These are phyloP conservation scores for Philaenus spumarius DNA, from an alignment of 1,140 invertebrate genomes.

Conservation along the genomic window DNA sequence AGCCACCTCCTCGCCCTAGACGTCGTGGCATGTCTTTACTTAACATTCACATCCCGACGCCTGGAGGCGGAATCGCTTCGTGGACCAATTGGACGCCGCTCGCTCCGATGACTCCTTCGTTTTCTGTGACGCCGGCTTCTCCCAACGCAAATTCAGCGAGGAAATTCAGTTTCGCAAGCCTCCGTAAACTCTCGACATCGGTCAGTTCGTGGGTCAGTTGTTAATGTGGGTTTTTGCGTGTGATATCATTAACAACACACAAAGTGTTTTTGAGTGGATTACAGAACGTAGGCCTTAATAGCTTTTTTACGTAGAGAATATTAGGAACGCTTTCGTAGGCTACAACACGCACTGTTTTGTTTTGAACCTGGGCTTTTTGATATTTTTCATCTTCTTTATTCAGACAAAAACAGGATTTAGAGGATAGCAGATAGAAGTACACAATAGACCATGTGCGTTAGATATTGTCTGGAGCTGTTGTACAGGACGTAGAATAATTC, in stretches of 20 bases:
- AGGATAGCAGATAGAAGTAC: too few species aligned
- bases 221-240: neutral
- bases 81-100: neutral
- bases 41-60: slow-evolving; percentile 15
- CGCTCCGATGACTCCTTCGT: neutral
- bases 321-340: too few species aligned
- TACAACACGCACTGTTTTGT: too few species aligned
- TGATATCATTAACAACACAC: neutral
- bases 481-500: too few species aligned
- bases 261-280: too few species aligned
- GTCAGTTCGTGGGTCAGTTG: slow-evolving; percentile 14
- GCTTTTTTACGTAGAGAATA: too few species aligned
- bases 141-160: neutral
- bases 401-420: too few species aligned
- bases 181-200: slow-evolving; percentile 14
- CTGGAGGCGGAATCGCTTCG: neutral
- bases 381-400: too few species aligned
- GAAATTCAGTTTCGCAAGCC: slow-evolving; percentile 27
- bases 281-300: too few species aligned
- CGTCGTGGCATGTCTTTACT: slow-evolving; percentile 18
- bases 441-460: too few species aligned
- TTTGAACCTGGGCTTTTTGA: too few species aligned
- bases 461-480: too few species aligned
- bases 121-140: slow-evolving; percentile 5
- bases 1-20: neutral